A percentile compares a stretch with the other conserved stretches of the same genome.
Conservation (phyloP, 2,113 vertebrate species). For the Acrocephalus kingi region DNA sequence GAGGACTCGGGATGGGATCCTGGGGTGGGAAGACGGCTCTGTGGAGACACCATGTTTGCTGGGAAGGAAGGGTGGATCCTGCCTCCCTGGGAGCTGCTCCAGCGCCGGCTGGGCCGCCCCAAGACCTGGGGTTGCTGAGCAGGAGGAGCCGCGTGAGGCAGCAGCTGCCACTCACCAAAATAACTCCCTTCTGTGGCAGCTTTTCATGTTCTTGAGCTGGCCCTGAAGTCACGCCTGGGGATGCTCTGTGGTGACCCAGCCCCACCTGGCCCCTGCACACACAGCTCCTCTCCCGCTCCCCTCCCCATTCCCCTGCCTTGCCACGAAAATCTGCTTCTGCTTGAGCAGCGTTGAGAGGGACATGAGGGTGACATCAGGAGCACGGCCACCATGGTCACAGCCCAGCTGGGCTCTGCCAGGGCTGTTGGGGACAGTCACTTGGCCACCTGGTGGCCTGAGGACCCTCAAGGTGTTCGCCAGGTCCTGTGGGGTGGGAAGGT, state of each 20-base stretch:
- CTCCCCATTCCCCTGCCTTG: fast-evolving
- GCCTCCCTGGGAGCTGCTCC: not conserved
- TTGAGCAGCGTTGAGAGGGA: not conserved
- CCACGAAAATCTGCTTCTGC: not conserved
- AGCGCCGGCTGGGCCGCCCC: fast-evolving
- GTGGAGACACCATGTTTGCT: not conserved
- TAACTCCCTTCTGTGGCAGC: not conserved
- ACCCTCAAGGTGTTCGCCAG: fast-evolving
- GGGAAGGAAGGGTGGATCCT: not conserved
- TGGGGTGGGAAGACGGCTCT: not conserved
- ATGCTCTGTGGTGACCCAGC: not conserved
- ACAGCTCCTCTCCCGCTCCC: not conserved
- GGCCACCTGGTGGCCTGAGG: not conserved
- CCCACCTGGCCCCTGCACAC: not conserved
- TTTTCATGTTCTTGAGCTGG: not conserved
- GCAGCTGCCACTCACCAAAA: constrained; percentile 30
- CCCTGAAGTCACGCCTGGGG: not conserved
- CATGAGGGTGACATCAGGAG: not conserved
- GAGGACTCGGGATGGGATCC: not conserved
- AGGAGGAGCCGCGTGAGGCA: not conserved
- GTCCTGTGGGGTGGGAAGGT: not conserved
- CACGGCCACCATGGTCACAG: not conserved
- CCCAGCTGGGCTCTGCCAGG: not conserved
- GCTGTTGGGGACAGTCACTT: not conserved
- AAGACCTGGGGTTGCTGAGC: not conserved